A percentile compares a stretch with the other conserved stretches of the same genome.
Evolutionary conservation across 1,140 invertebrate species (phyloP).

Genomic region (Meloidogyne floridensis): DNA sequence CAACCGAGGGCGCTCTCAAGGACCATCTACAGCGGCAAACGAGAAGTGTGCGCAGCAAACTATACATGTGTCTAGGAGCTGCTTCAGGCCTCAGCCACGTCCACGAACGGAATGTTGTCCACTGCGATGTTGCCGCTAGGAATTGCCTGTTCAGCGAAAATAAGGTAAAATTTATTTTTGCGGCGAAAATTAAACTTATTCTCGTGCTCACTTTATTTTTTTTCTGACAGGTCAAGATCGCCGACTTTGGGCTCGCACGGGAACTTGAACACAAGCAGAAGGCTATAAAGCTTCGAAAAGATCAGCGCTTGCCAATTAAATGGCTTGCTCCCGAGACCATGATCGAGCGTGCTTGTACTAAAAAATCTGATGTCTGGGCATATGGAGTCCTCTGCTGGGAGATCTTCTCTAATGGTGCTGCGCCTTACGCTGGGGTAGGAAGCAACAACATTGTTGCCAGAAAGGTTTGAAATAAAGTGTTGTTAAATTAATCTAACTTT

Average conservation of each 20-base stretch:
- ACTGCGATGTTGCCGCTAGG: conserved; percentile 39
- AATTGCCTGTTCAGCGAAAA: conserved; percentile 38
- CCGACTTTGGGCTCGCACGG: conserved; percentile 38
- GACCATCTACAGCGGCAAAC: conserved; percentile 34
- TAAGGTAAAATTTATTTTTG: neutral
- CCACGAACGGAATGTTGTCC: conserved; percentile 26
- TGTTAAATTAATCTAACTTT: neutral
- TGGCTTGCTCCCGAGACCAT: conserved; percentile 46
- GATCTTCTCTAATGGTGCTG: conserved; percentile 27
- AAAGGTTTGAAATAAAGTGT: conserved; percentile 10
- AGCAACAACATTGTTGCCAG: conserved; percentile 11
- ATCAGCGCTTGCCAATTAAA: conserved; percentile 25
- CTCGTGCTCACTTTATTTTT: too few relatives aligned
- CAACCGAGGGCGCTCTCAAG: conserved; percentile 26
- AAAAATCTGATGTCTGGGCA: conserved; percentile 36
- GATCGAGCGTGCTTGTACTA: conserved; percentile 22
- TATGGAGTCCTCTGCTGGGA: conserved; percentile 43
- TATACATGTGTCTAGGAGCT: conserved; percentile 41
- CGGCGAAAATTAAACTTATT: neutral
- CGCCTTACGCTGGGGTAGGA: conserved; percentile 20
- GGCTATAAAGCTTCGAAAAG: neutral
- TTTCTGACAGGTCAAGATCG: conserved; percentile 37
- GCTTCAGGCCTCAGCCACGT: conserved; percentile 38
- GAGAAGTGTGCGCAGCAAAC: conserved; percentile 15
- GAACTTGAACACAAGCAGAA: neutral